phyloP scores from a whole-genome alignment of 1,140 invertebrate genomes.

The Drosophila sproati region DNA sequence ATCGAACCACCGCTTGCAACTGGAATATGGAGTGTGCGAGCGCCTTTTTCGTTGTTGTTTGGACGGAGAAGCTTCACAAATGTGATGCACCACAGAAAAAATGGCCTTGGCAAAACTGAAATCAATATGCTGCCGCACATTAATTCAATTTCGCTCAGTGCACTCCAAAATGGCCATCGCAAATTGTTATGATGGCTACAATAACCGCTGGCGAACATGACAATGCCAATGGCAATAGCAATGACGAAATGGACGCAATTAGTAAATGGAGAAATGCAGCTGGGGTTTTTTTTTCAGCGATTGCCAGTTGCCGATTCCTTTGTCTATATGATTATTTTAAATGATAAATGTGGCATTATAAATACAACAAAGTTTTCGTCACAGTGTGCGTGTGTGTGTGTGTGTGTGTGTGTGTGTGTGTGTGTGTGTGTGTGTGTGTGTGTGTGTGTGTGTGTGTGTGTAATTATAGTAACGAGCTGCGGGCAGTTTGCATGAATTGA shows the following conservation, averaged over 20 bases:
- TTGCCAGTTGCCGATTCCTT: too few species aligned
- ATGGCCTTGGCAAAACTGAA: not conserved
- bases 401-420: not conserved
- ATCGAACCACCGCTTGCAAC: not conserved
- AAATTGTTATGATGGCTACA: slow-evolving; percentile 11
- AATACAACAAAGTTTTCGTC: not conserved
- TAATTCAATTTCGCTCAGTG: not conserved
- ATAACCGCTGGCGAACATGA: slow-evolving; percentile 5
- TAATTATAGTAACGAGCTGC: too few species aligned
- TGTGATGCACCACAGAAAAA: too few species aligned
- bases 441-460: not conserved
- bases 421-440: not conserved
- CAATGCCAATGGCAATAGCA: slow-evolving; percentile 4
- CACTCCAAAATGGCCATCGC: too few species aligned
- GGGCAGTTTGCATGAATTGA: too few species aligned
- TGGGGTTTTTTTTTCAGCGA: not conserved
- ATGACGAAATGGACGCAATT: slow-evolving; percentile 36
- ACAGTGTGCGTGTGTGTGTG: too few species aligned
- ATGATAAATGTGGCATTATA: not conserved
- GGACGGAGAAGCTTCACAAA: too few species aligned
- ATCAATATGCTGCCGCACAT: slow-evolving; percentile 8
- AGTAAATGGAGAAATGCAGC: slow-evolving; percentile 9
- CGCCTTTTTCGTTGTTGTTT: too few species aligned
- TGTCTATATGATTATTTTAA: not conserved
- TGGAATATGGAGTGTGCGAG: not conserved